Percentiles rank a stretch among this genome's conserved stretches.
These are phyloP conservation scores for Spatulosminthurus flaviceps DNA, from an alignment of 2,888 invertebrate species.

Conservation along the genomic window DNA sequence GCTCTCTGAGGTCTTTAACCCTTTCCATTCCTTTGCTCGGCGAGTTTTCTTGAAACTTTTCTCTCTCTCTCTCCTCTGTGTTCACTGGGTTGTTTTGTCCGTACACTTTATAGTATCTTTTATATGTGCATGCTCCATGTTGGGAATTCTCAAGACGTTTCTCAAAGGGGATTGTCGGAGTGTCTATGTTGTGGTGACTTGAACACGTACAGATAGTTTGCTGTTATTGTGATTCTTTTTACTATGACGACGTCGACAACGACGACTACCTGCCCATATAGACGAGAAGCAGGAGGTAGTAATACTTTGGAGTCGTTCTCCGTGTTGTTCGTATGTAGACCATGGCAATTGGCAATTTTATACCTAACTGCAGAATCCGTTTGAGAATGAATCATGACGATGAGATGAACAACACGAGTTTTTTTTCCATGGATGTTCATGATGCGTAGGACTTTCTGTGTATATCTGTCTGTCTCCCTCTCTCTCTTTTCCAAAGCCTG, in stretches of 20 bases:
- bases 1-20: constrained; percentile 48
- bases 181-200: constrained; percentile 17
- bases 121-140: constrained; percentile 35
- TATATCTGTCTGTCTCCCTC: neutral
- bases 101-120: constrained; percentile 29
- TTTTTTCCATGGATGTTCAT: constrained; percentile 4
- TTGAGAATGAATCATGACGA: constrained; percentile 19
- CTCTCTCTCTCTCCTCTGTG: constrained; percentile 21
- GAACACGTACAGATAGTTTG: constrained; percentile 11
- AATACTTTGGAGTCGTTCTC: constrained; percentile 4
- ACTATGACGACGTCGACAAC: constrained; percentile 16
- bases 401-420: constrained; percentile 22
- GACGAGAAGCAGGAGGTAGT: constrained; percentile 12
- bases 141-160: constrained; percentile 13
- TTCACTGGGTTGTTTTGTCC: constrained; percentile 38
- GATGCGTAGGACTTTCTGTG: neutral
- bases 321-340: constrained; percentile 43
- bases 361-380: constrained; percentile 46
- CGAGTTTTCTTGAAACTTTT: constrained; percentile 28
- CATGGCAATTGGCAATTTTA: constrained; percentile 46
- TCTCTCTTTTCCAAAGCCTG: neutral
- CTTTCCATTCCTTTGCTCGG: constrained; percentile 42
- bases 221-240: constrained; percentile 15
- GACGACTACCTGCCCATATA: constrained; percentile 27
- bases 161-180: constrained; percentile 20